Evolutionary conservation across 1,140 invertebrate genomes (phyloP), one percentile per base, ranked within the genome.

Genomic region (Conus ventricosus): DNA sequence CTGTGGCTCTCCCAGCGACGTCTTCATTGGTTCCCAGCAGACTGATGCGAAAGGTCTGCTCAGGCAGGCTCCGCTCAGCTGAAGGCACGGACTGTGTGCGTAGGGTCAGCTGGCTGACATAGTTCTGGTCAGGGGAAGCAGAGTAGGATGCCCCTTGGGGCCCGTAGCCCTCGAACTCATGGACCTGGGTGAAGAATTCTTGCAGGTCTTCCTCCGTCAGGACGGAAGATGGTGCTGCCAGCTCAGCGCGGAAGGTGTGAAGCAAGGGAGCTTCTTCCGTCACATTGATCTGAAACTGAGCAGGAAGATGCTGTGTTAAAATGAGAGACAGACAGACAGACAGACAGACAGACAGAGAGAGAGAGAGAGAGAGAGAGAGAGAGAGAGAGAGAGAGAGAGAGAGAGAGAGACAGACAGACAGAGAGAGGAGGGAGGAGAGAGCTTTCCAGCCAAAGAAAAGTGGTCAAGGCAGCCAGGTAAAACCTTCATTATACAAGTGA

Each of bases 121-220:
- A 92, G 17, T 85, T 88, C 71, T 90, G 90, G 15, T 87, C 91
- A 55, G 91, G 89, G 10, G 87, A 83, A 25, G 80, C 88, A 25
- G 82, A 88, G 84, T 89, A 89, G 84, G 88, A 91, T 39, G 84
- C 89, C 67, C 89, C 89, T 39, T 90, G 90, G 27, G 90, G 90
- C 39, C 91, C 89, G 83, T 93, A 92, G 53, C 92, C 92, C 83
- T 94, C 93, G 90, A 93, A 94, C 27, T 94, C 92, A 15, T 92
- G 90, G 25, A 94, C 85, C 60, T 93, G 92, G 71, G 93, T 90
- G 87, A 94, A 94, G 90, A 92, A 94, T 75, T 91, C 93, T 25
- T 93, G 91, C 93, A 94, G 93, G 76, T 95, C 94, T 87, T 94
- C 93, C 91, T 94, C 94, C 27, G 94, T 91, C 75, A 95, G 88